These are phyloP conservation scores for Paramuricea clavata DNA, from an alignment of 92 coral and sea anemone species.

Conservation along the genomic window DNA sequence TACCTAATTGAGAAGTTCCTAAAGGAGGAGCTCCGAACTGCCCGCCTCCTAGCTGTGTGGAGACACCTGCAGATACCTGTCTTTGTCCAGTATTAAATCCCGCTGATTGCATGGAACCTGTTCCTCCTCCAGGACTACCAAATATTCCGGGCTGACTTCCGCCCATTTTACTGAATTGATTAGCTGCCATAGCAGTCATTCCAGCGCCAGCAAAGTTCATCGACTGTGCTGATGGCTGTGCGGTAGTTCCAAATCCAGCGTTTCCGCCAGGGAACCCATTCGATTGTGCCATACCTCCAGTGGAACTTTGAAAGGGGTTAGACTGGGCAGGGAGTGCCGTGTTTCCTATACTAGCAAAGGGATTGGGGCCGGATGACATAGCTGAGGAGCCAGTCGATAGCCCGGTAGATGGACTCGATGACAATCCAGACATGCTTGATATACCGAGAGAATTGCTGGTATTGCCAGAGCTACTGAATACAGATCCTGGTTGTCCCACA, in stretches of 20 bases:
- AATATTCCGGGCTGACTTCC: slow-evolving; percentile 69
- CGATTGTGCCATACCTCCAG: slow-evolving; percentile 58
- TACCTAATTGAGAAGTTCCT: slow-evolving; percentile 7
- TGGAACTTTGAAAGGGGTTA: slow-evolving; percentile 93
- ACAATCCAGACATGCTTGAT: neutral
- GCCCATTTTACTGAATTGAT: slow-evolving; percentile 94
- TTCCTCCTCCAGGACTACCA: slow-evolving; percentile 68
- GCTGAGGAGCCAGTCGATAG: slow-evolving; percentile 4
- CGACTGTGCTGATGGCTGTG: slow-evolving; percentile 60
- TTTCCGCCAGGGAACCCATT: slow-evolving; percentile 21
- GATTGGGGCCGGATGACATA: slow-evolving; percentile 98
- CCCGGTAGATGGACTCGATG: slow-evolving; percentile 13
- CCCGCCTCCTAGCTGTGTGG: slow-evolving; percentile 21
- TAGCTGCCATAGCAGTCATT: slow-evolving; percentile 92
- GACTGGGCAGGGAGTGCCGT: slow-evolving; percentile 56
- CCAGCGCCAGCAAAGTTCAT: slow-evolving; percentile 97
- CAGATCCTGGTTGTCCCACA: slow-evolving; percentile 70
- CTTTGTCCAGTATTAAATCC: slow-evolving; percentile 52
- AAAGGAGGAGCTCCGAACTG: slow-evolving; percentile 42
- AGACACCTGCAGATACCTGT: slow-evolving; percentile 31
- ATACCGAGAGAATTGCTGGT: slow-evolving; percentile 60
- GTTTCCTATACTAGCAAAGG: slow-evolving; percentile 78
- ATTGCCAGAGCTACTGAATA: slow-evolving; percentile 75
- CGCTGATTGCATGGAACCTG: slow-evolving; percentile 64
- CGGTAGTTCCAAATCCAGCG: slow-evolving; percentile 31